Percentiles rank a stretch among this genome's conserved stretches.
phyloP scores from a whole-genome alignment of 2,113 vertebrate species.

The Microcebus lehilahytsara region DNA sequence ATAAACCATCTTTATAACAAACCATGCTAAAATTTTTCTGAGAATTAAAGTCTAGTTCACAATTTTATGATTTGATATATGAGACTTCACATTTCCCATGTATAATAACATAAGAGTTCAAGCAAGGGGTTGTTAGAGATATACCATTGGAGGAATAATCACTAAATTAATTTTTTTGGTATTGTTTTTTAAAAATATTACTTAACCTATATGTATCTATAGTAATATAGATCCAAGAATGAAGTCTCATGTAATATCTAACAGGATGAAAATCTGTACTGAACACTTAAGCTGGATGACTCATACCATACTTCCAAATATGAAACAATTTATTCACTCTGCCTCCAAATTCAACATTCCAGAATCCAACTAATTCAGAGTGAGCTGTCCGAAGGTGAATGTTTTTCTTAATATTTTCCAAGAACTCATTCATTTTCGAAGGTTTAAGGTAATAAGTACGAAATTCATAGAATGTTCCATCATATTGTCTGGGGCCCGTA shows the following conservation, averaged over 20 bases:
- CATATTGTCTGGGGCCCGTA: slow-evolving; percentile 82
- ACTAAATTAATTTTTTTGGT: background rate
- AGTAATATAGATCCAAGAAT: background rate
- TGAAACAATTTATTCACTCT: slow-evolving; percentile 91
- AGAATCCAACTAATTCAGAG: slow-evolving; percentile 90
- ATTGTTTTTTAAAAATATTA: background rate
- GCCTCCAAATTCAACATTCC: slow-evolving; percentile 88
- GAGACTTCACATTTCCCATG: background rate
- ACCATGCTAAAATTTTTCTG: background rate
- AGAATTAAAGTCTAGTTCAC: background rate
- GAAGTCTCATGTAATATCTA: background rate
- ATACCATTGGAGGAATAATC: background rate
- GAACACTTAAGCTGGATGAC: background rate
- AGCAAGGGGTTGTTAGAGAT: background rate
- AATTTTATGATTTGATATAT: background rate
- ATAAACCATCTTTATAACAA: background rate
- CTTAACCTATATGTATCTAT: background rate
- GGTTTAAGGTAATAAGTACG: slow-evolving; percentile 88
- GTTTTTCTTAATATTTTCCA: slow-evolving; percentile 85
- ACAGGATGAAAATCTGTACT: background rate
- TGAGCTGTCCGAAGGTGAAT: slow-evolving; percentile 87
- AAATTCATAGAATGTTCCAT: slow-evolving; percentile 88
- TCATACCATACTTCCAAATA: slow-evolving; percentile 90
- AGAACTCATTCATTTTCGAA: slow-evolving; percentile 86
- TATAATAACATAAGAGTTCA: background rate